Percentiles rank a stretch among this genome's conserved stretches.
Conservation (phyloP, 2,797 vertebrate species). For the Enteromius treurensis region DNA sequence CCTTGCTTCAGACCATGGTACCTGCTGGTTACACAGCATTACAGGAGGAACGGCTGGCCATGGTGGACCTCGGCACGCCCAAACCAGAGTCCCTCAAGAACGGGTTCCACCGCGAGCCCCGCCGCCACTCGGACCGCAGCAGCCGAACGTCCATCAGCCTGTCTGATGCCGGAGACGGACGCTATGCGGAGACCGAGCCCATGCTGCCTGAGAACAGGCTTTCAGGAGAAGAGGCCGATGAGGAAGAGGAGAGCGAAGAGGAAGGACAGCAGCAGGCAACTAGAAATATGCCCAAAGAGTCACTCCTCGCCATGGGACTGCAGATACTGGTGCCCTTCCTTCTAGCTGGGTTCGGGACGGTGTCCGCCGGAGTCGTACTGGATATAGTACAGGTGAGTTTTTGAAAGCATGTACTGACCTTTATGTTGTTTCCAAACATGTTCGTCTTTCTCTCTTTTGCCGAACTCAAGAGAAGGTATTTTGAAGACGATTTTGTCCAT, state of each 20-base stretch:
- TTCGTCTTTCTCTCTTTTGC: not conserved
- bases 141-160: conserved; percentile 72
- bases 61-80: conserved; percentile 76
- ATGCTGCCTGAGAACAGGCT: conserved; percentile 83
- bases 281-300: conserved; percentile 89
- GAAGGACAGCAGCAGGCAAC: conserved; percentile 30
- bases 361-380: conserved; percentile 96
- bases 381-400: conserved; percentile 91
- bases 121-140: conserved; percentile 70
- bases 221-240: conserved; percentile 78
- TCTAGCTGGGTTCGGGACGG: conserved; percentile 93
- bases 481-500: not conserved
- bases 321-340: conserved; percentile 94
- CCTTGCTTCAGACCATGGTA: conserved; percentile 89
- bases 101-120: conserved; percentile 73
- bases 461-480: not conserved
- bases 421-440: not conserved
- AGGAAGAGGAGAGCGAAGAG: conserved; percentile 73
- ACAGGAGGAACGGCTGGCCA: conserved; percentile 89
- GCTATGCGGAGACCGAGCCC: conserved; percentile 82
- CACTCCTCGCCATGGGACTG: conserved; percentile 87
- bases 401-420: not conserved
- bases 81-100: conserved; percentile 80
- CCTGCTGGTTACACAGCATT: conserved; percentile 88
- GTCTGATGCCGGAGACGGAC: conserved; percentile 78